Evolutionary conservation across 2,888 invertebrate species (phyloP).

Genomic region (Ectemnius cavifrons): DNA sequence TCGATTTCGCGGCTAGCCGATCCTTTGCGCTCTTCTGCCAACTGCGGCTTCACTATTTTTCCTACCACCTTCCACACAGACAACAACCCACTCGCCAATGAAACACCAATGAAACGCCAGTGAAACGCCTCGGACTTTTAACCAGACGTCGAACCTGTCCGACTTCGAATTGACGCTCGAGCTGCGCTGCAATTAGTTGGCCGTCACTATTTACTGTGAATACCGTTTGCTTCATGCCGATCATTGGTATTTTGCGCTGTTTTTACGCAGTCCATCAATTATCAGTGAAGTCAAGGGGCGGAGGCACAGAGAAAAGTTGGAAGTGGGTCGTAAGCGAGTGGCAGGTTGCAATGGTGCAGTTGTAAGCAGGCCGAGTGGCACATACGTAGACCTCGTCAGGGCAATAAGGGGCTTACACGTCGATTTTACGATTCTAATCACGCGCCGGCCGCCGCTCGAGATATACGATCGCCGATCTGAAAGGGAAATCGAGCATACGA

Average conservation of each 20-base stretch:
- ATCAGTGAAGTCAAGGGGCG: no score
- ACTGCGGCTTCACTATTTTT: conserved; percentile 10
- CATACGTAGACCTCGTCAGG: not conserved
- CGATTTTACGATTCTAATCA: conserved; percentile 60
- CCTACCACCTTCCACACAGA: not conserved
- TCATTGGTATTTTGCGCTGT: no score
- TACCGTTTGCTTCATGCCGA: no score
- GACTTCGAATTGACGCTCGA: no score
- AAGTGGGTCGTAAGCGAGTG: conserved; percentile 2
- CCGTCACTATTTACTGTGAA: no score
- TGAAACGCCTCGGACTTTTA: no score
- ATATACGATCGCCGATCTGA: conserved; percentile 62
- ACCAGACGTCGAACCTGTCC: no score
- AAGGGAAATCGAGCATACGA: conserved; percentile 65
- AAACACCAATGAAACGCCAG: no score
- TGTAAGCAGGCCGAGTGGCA: not conserved
- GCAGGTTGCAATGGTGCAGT: not conserved
- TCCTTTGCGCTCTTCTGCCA: conserved; percentile 22
- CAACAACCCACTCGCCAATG: no score
- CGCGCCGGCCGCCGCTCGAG: conserved; percentile 33
- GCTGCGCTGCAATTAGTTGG: no score
- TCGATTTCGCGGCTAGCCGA: conserved; percentile 56
- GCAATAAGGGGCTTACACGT: conserved; percentile 19
- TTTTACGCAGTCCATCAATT: no score
- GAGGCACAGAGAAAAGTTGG: not conserved